phyloP scores from a whole-genome alignment of 2,888 invertebrate species.

The Pardosa pseudoannulata region DNA sequence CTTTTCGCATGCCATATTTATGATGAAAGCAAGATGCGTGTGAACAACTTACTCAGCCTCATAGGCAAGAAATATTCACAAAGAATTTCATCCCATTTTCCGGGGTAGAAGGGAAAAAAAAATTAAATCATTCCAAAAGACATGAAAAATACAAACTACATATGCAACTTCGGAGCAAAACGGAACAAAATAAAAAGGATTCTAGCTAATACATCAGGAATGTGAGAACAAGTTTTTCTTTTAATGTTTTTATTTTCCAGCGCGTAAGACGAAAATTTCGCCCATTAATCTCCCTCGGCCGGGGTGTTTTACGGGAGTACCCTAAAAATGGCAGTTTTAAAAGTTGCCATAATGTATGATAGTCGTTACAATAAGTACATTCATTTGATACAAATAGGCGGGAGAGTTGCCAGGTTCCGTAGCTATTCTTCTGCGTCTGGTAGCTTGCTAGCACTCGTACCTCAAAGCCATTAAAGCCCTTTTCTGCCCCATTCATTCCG shows the following conservation, averaged over 20 bases:
- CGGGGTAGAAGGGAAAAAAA: background rate
- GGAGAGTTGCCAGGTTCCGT: conserved; percentile 71
- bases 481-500: conserved; percentile 67
- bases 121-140: conserved; percentile 1
- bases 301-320: conserved; percentile 59
- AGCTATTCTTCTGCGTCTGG: conserved; percentile 64
- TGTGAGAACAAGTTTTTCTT: conserved; percentile 65
- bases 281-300: conserved; percentile 59
- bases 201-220: conserved; percentile 24
- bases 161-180: background rate
- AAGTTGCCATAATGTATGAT: conserved; percentile 70
- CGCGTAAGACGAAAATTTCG: conserved; percentile 67
- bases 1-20: background rate
- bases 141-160: background rate
- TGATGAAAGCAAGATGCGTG: background rate
- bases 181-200: conserved; percentile 11
- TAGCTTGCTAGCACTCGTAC: conserved; percentile 68
- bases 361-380: conserved; percentile 73
- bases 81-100: conserved; percentile 10
- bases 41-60: background rate
- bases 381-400: conserved; percentile 73
- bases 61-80: background rate
- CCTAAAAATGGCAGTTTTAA: conserved; percentile 73
- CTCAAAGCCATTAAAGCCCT: conserved; percentile 72
- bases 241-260: conserved; percentile 55